phyloP scores from a whole-genome alignment of 1,140 invertebrate genomes.

The Macrostomum lignano region DNA sequence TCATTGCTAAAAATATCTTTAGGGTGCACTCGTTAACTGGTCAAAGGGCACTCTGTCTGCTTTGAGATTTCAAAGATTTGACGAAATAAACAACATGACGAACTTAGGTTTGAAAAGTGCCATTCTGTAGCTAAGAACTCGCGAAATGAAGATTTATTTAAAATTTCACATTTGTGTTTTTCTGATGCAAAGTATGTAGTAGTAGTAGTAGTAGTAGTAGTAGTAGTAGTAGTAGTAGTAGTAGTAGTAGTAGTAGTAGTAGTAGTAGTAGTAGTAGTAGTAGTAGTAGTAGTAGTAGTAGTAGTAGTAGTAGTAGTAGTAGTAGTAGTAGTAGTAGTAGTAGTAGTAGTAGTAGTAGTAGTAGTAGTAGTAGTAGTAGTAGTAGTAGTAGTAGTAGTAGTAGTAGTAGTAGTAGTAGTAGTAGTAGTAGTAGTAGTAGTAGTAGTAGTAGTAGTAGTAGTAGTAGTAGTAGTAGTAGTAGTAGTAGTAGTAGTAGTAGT shows the following conservation, averaged over 20 bases:
- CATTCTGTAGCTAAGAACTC: no score
- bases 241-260: conserved; percentile 4
- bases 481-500: no score
- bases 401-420: conserved; percentile 1
- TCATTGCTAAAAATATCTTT: no score
- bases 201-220: background rate
- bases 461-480: no score
- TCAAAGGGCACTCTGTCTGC: no score
- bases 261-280: conserved; percentile 5
- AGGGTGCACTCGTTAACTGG: no score
- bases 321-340: background rate
- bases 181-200: conserved; percentile 1
- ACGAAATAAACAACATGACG: no score
- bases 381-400: conserved; percentile 2
- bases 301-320: background rate
- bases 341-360: conserved; percentile 3
- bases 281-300: conserved; percentile 1
- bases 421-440: background rate
- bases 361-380: conserved; percentile 5
- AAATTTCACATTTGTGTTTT: no score
- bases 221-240: background rate
- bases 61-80: no score
- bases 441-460: no score
- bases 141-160: no score
- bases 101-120: no score